A percentile compares a stretch with the other conserved stretches of the same genome.
Conservation (phyloP, 35 echinoderm and acorn worm species). For the Patiria miniata region DNA sequence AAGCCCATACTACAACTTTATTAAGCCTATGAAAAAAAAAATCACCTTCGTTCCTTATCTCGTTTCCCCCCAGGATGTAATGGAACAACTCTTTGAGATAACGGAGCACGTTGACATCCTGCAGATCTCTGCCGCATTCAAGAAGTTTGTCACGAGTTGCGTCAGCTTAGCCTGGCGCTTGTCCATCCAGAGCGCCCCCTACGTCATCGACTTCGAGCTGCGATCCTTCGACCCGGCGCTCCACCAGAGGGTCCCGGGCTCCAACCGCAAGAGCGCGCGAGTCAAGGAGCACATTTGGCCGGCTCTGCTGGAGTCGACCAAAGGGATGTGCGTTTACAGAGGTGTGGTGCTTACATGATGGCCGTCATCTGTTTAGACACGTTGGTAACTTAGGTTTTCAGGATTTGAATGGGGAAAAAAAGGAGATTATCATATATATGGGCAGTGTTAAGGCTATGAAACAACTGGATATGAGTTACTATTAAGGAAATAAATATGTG, state of each 20-base stretch:
- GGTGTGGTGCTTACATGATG: slow-evolving; percentile 70
- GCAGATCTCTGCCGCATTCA: slow-evolving; percentile 39
- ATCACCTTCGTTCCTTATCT: too few species aligned
- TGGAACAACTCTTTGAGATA: slow-evolving; percentile 21
- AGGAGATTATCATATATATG: too few species aligned
- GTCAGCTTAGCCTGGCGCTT: slow-evolving; percentile 66
- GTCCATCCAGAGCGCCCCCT: slow-evolving; percentile 54
- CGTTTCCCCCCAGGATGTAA: slow-evolving; percentile 19
- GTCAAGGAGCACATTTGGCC: slow-evolving; percentile 69
- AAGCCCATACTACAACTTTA: too few species aligned
- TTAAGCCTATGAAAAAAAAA: too few species aligned
- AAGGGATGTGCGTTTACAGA: slow-evolving; percentile 61
- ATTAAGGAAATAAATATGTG: too few species aligned
- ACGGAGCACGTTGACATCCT: slow-evolving; percentile 2
- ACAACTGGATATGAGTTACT: too few species aligned
- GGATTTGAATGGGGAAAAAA: too few species aligned
- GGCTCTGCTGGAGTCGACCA: slow-evolving; percentile 43
- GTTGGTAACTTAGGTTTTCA: too few species aligned
- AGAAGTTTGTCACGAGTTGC: slow-evolving; percentile 45
- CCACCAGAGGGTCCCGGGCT: slow-evolving; percentile 62
- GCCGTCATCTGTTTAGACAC: background rate
- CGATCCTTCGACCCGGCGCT: slow-evolving; percentile 22
- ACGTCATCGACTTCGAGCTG: slow-evolving; percentile 56
- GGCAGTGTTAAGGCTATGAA: too few species aligned
- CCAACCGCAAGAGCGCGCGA: slow-evolving; percentile 30